Evolutionary conservation across 2,888 invertebrate species (phyloP), one percentile per base, ranked within the genome.

Genomic region (Athetis lepigone): DNA sequence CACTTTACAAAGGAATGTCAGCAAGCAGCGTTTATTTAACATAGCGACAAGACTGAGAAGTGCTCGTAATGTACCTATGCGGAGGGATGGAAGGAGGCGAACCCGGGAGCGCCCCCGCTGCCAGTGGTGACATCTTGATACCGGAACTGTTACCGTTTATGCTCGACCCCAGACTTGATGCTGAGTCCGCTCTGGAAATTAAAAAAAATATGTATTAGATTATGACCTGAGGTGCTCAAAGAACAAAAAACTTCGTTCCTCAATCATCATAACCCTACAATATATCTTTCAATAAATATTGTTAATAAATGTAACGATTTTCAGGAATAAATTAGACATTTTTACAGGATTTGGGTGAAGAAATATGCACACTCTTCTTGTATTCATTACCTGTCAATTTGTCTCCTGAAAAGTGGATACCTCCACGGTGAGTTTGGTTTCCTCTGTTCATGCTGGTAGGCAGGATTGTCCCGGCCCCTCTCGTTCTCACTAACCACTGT

Each of bases 351-450:
- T 6, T 9, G 13, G 21, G 1, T 42, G 2, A 42, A 19, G 1
- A 23, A 11, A 27, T 9, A 23, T 39, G 36, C 9, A 11, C 8
- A 23, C 5, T 21, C 13, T 39, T 27, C 13, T 42, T n/a, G n/a
- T n/a, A 51, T 13, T 56, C 16, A n/a, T n/a, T 43, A 96, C 94
- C 95, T 89, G 77, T 92, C 94, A 61, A 92, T 93, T 70, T 92
- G 95, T 75, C 95, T 90, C 75, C 95, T 90, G 69, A 95, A 95
- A 7, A 94, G 90, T 0, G 97, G 97, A 88, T 97, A 97, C 78
- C 96, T 95, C 97, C 97, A 97, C 0, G 97, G 97, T 29, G 97
- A 96, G 88, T 97, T 97, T 0, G 97, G 97, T 75, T 94, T 95
- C 90, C 95, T 86, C 65, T 91, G 92, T 60, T 95, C 95, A 66